Base-by-base conservation (phyloP, 2,797 vertebrate species). In the Florisuga fusca region DNA sequence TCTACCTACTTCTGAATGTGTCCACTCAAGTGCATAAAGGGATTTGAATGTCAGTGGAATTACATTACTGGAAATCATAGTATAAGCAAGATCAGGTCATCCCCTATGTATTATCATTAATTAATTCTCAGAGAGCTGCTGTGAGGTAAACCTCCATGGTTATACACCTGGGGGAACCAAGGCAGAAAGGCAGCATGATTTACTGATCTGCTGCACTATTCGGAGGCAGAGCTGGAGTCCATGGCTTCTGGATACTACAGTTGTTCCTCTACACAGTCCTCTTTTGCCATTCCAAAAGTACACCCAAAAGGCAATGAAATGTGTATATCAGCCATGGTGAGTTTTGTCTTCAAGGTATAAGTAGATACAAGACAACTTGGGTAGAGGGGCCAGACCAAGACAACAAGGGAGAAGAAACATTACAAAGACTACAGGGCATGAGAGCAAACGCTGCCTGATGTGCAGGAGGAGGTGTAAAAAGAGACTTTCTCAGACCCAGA, bases 1-100 rank as follows among this genome's bases (percentile, higher is more conserved):
- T 84, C 53, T 87, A 66, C 29, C 83, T 96, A 79, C 87, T 80
- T 96, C 78, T 55, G 57, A 74, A 43, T 13, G 27, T 26, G 51
- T 54, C 84, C 26, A 64, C 50, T 61, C 45, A n/a, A 59, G 20
- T 33, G 11, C 45, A 54, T 67, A 82, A 91, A 89, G 20, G 12
- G 29, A 87, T 93, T 87, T 0, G 0, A 54, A 72, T 71, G 61
- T 68, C 43, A 67, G 31, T 53, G 57, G 53, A 89, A 80, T 68
- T 72, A 51, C 9, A 8, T 33, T 64, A 58, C n/a, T 74, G 7
- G 29, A 85, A 89, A 72, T 45, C n/a, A 84, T 8, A 63, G 19
- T 61, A 66, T 38, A 83, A 78, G 18, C 20, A 54, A 2, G 29
- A 84, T 48, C 87, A 63, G 26, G 34, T 64, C 34, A 75, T 9